Evolutionary conservation across 2,797 vertebrate genomes (phyloP).

Genomic region (Manis crassicaudata): DNA sequence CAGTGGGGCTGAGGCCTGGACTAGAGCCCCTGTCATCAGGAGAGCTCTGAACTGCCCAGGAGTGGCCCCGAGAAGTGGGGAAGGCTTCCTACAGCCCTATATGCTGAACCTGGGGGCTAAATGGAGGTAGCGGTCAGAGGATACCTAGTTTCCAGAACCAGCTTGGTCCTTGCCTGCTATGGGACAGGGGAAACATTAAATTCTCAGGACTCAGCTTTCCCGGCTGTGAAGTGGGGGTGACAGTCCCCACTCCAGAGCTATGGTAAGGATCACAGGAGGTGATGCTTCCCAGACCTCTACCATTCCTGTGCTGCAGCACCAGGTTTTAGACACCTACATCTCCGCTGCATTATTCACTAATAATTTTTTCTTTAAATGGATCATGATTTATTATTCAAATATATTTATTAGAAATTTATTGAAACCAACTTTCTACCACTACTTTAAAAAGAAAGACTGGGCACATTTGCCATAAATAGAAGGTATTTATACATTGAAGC

Average conservation of each 20-base stretch:
- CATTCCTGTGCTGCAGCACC: accelerated
- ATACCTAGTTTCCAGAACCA: neutral
- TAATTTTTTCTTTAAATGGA: neutral
- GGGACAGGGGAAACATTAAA: neutral
- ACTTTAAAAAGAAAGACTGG: neutral
- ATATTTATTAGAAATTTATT: neutral
- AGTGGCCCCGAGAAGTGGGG: accelerated
- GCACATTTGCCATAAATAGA: neutral
- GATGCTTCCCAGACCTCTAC: accelerated
- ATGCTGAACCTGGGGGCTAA: accelerated
- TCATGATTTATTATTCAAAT: neutral
- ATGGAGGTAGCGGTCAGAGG: neutral
- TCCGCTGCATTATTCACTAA: neutral
- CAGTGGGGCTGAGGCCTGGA: neutral
- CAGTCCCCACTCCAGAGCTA: neutral
- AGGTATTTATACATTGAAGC: neutral
- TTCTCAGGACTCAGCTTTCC: neutral
- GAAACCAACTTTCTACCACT: neutral
- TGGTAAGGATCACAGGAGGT: accelerated
- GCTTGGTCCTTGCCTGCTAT: neutral
- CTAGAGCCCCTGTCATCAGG: no score
- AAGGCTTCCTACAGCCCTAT: neutral
- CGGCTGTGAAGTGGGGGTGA: neutral
- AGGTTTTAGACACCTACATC: accelerated
- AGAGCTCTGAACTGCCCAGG: neutral